Conservation (phyloP, 2,113 vertebrate species). For the Trichechus manatus region DNA sequence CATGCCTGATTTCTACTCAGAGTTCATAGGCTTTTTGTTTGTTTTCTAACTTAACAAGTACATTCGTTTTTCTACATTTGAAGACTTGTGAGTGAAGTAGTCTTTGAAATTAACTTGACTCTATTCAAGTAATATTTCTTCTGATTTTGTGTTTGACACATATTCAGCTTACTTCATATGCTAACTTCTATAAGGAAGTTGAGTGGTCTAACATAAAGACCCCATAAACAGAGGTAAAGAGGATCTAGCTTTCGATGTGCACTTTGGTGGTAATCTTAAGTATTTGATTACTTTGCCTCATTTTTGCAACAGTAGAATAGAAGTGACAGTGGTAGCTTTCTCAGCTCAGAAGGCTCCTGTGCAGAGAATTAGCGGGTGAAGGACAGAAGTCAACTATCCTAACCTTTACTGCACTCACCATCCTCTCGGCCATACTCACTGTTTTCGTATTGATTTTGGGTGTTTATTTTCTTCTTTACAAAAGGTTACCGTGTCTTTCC, state of each 20-base stretch:
- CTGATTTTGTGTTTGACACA: background rate
- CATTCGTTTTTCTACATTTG: background rate
- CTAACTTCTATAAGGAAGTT: background rate
- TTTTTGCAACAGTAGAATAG: background rate
- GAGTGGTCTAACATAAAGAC: background rate
- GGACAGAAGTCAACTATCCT: background rate
- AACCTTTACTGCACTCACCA: background rate
- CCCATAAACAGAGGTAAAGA: background rate
- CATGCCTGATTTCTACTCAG: background rate
- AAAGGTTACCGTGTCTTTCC: constrained; percentile 32
- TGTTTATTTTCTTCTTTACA: too few species aligned
- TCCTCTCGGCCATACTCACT: background rate
- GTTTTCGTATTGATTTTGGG: background rate
- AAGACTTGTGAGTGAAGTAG: constrained; percentile 33
- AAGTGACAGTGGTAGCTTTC: background rate
- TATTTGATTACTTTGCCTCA: background rate
- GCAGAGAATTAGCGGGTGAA: background rate
- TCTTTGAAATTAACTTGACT: constrained; percentile 33
- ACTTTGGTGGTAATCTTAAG: background rate
- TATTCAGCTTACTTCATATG: background rate
- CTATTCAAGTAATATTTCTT: background rate
- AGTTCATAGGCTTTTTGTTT: constrained; percentile 3
- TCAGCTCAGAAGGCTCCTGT: background rate
- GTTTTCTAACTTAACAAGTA: background rate
- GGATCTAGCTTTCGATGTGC: background rate